Conservation (phyloP, 2,113 vertebrate species). For the Seriola quinqueradiata region DNA sequence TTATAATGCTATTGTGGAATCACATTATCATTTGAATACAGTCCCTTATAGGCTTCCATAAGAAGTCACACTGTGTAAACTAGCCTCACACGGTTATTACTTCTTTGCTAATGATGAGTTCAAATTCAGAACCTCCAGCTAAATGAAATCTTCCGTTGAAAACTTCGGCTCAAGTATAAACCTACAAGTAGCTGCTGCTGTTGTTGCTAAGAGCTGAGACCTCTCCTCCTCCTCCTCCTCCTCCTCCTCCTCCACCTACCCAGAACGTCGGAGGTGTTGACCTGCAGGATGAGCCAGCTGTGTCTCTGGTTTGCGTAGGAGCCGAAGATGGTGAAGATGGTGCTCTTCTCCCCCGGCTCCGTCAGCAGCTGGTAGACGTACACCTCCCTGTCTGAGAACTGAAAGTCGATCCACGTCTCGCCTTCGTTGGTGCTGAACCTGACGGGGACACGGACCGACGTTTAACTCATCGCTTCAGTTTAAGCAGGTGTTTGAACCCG, state of each 20-base stretch:
- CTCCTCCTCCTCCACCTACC: slow-evolving; percentile 82
- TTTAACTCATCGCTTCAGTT: no score
- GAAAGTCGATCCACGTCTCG: slow-evolving; percentile 93
- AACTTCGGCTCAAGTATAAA: background rate
- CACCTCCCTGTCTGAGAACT: slow-evolving; percentile 90
- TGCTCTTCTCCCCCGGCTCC: slow-evolving; percentile 96
- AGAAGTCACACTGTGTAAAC: no score
- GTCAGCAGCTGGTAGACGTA: slow-evolving; percentile 96
- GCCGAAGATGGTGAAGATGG: slow-evolving; percentile 97
- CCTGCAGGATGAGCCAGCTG: slow-evolving; percentile 98
- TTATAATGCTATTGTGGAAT: no score
- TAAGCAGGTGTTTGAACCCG: background rate
- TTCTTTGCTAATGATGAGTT: no score
- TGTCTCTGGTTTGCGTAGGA: slow-evolving; percentile 94
- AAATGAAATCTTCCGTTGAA: background rate
- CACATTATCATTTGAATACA: no score
- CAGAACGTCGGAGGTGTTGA: slow-evolving; percentile 93
- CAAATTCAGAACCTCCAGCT: no score
- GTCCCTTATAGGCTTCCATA: no score
- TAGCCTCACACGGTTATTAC: background rate
- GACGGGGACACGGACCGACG: background rate
- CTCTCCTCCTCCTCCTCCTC: background rate
- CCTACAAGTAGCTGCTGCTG: background rate
- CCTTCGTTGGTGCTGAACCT: slow-evolving; percentile 98
- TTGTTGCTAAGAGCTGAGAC: background rate